Base-by-base conservation (phyloP, 2,888 invertebrate species). In the Chironomus tentans region DNA sequence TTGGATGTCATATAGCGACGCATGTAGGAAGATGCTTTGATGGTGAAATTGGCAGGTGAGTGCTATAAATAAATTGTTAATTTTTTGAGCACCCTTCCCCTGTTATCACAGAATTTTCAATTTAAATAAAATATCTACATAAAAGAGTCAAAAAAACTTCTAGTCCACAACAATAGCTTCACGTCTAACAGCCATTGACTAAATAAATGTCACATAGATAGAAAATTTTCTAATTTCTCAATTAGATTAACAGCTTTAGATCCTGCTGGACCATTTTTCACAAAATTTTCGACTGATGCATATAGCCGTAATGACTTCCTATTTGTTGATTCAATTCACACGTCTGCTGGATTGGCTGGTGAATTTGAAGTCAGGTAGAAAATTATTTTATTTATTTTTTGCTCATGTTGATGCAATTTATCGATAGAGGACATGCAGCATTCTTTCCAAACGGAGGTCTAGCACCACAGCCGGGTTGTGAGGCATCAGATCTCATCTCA, bases 241-340 rank as follows among this genome's bases (percentile, higher is more conserved):
- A 15, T 56, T 15, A 76, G 78, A 76, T 76, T 79, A 13, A 79
- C 78, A 15, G 84, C 82, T 0, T 70, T 84, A 2, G 84, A 84
- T 80, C 83, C 84, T 0, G 84, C 84, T 0, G 70, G 81, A n/a
- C 84, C 84, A 0, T 78, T 84, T 0, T 84, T 84, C 76, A 78
- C 79, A 0, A 77, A 80, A 4, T 78, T 79, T 22, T 80, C 82
- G 0, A 76, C 50, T 2, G 84, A 84, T 77, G 79, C 81, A 3
- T 77, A 84, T 24, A 79, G 77, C 1, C 13, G 80, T 4, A 79
- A 76, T 21, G 81, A 81, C 1, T 84, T 81, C 0, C 78, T 77
- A 6, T 83, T 84, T 76, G 83, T 84, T 18, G 84, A 84, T 77
- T 81, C 82, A 1, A 80, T 84, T 12, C 84, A 84, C 75, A 83